Evolutionary conservation across 2,797 vertebrate species (phyloP).

Genomic region (Chloroceryle inda): DNA sequence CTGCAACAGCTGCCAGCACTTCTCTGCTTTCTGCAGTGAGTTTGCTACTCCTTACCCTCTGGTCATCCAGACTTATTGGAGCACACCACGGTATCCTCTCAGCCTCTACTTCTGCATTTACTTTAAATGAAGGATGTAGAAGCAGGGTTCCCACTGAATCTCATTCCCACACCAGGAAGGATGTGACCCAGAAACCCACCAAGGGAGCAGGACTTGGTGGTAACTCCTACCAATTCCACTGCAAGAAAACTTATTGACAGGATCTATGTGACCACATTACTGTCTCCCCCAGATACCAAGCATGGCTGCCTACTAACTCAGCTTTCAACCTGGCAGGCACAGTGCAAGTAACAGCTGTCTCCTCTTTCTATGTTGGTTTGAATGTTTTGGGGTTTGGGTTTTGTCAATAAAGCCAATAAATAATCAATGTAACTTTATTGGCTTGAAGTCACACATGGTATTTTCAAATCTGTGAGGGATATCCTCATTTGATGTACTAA

Average conservation of each 20-base stretch:
- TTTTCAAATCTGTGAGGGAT: not conserved
- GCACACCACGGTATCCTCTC: not conserved
- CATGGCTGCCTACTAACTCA: not conserved
- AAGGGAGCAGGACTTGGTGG: not conserved
- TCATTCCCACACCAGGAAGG: accelerated
- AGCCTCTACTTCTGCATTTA: not conserved
- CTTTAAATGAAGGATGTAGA: not conserved
- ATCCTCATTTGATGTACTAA: not conserved
- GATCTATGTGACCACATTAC: not conserved
- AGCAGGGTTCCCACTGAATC: not conserved
- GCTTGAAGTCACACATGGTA: not conserved
- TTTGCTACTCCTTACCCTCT: not conserved
- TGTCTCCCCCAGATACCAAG: not conserved
- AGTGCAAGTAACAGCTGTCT: not conserved
- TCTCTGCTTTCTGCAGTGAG: not conserved
- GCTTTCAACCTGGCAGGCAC: not conserved
- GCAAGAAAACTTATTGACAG: not conserved
- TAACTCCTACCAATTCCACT: not conserved
- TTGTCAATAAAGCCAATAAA: no score
- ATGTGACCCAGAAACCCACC: not conserved
- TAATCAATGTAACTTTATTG: not conserved
- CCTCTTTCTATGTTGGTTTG: not conserved
- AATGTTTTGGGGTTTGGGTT: no score
- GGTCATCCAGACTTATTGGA: not conserved
- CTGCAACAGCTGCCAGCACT: not conserved